Evolutionary conservation across 2,888 invertebrate species (phyloP).

Genomic region (Spicauda simplicius): DNA sequence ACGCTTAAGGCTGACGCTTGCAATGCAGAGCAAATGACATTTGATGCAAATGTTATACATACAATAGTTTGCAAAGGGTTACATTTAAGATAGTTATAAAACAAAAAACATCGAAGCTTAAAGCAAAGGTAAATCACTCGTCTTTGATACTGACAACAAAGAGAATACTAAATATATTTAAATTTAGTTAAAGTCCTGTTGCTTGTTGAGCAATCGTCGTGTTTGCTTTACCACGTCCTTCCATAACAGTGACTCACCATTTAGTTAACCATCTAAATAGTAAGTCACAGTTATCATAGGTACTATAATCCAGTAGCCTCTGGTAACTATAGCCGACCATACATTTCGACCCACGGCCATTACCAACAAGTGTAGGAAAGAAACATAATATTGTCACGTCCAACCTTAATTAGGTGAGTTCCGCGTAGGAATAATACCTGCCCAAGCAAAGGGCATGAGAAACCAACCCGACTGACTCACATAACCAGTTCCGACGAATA

Average conservation of each 20-base stretch:
- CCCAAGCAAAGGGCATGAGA: constrained; percentile 66
- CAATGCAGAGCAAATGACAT: too few species aligned
- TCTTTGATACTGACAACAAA: too few species aligned
- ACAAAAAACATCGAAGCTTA: too few species aligned
- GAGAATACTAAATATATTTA: too few species aligned
- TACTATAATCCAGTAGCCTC: background rate
- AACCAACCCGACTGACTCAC: constrained; percentile 60
- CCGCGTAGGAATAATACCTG: constrained; percentile 35
- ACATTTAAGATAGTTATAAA: too few species aligned
- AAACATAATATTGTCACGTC: constrained; percentile 16
- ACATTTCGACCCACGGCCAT: background rate
- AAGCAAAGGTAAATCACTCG: too few species aligned
- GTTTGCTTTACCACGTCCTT: background rate
- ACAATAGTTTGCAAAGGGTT: too few species aligned
- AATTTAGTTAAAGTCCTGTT: too few species aligned
- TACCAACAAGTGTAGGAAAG: background rate
- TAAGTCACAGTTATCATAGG: background rate
- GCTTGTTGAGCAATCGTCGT: too few species aligned
- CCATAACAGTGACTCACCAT: background rate
- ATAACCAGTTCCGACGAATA: constrained; percentile 69
- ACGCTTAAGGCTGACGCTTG: too few species aligned
- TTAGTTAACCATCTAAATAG: too few species aligned
- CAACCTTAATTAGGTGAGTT: constrained; percentile 24
- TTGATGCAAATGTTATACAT: too few species aligned
- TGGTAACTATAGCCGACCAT: background rate